Evolutionary conservation across 2,888 invertebrate genomes (phyloP).

Genomic region (Diadegma fenestrale): DNA sequence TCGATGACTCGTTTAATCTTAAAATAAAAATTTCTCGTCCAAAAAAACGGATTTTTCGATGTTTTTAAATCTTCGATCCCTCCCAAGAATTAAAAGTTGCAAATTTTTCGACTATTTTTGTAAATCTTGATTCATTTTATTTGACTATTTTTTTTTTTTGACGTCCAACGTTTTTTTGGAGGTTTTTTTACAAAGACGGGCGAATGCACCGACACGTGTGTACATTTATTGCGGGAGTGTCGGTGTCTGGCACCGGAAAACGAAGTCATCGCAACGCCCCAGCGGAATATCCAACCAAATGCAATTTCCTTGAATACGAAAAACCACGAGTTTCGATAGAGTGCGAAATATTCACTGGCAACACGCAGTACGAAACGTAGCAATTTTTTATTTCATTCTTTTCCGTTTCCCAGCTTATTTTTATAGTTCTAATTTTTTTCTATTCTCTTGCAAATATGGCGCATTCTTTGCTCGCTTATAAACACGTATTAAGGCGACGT

Average conservation of each 20-base stretch:
- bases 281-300: conserved; percentile 51
- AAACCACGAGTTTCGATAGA: conserved; percentile 57
- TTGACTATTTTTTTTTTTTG: background rate
- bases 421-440: background rate
- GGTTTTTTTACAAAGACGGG: background rate
- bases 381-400: background rate
- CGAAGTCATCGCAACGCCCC: conserved; percentile 53
- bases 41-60: background rate
- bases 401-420: background rate
- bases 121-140: background rate
- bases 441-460: background rate
- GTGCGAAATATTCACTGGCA: conserved; percentile 35
- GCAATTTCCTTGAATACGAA: conserved; percentile 65
- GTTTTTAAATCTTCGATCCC: background rate
- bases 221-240: conserved; percentile 27
- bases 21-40: background rate
- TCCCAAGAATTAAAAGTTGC: background rate
- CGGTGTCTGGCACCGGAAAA: conserved; percentile 54
- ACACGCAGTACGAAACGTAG: conserved; percentile 1
- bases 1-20: background rate
- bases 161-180: background rate
- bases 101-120: background rate
- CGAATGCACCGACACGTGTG: background rate
- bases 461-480: background rate
- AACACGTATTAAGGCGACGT: conserved; percentile 31